Evolutionary conservation across 2,888 invertebrate genomes (phyloP).

Genomic region (Drosophila borborema): DNA sequence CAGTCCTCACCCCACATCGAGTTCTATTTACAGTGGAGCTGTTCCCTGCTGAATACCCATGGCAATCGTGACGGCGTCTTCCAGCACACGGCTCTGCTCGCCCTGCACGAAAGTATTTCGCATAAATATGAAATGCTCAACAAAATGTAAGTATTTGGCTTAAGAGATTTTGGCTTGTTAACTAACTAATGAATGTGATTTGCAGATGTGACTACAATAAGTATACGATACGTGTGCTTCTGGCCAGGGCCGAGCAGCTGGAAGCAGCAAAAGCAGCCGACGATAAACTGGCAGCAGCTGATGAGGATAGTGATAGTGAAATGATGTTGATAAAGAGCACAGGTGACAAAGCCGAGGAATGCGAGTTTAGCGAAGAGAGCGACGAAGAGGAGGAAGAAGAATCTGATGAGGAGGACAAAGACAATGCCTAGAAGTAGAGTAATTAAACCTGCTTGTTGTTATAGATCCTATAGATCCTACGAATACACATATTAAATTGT

Average conservation of each 20-base stretch:
- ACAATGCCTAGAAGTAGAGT: slow-evolving; percentile 38
- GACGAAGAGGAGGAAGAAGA: slow-evolving; percentile 54
- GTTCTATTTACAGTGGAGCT: slow-evolving; percentile 94
- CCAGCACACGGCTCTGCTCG: slow-evolving; percentile 89
- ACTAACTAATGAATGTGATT: slow-evolving; percentile 71
- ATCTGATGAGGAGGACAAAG: slow-evolving; percentile 62
- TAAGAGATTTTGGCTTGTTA: not conserved
- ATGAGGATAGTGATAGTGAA: slow-evolving; percentile 74
- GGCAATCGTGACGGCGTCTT: slow-evolving; percentile 87
- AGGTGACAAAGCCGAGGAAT: slow-evolving; percentile 34
- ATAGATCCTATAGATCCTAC: slow-evolving; percentile 8
- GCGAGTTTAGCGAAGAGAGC: slow-evolving; percentile 58
- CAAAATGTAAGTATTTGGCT: slow-evolving; percentile 90
- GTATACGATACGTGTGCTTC: slow-evolving; percentile 91
- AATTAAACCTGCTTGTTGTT: slow-evolving; percentile 18
- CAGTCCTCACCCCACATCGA: slow-evolving; percentile 94
- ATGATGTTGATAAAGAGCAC: slow-evolving; percentile 69
- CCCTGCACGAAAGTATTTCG: slow-evolving; percentile 92
- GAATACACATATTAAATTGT: slow-evolving; percentile 13
- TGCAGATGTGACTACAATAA: slow-evolving; percentile 95
- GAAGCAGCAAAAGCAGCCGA: slow-evolving; percentile 15
- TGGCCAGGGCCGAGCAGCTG: slow-evolving; percentile 85
- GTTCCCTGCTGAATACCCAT: slow-evolving; percentile 88
- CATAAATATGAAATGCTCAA: slow-evolving; percentile 92
- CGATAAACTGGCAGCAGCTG: not conserved